Evolutionary conservation across 2,113 vertebrate species (phyloP).

Genomic region (Gymnarchus niloticus): DNA sequence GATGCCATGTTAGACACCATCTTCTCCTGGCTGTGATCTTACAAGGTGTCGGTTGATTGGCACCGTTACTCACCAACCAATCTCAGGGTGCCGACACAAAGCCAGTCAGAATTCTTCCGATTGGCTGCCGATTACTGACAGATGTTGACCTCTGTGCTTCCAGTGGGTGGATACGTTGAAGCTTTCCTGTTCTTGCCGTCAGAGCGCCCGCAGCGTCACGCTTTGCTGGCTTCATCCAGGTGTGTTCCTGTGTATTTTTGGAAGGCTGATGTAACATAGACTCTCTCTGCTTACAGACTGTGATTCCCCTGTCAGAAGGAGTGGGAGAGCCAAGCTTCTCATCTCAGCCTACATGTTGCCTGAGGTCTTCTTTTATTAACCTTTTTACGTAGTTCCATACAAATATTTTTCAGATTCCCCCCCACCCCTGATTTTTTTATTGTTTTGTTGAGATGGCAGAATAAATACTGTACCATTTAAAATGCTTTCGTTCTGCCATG

Average conservation of each 20-base stretch:
- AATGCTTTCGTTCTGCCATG: not conserved
- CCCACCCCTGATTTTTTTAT: not conserved
- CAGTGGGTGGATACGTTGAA: not conserved
- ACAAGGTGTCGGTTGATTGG: not conserved
- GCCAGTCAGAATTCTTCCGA: not conserved
- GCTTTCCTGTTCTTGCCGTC: not conserved
- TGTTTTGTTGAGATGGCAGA: not conserved
- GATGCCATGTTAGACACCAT: not conserved
- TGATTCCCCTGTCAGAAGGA: not conserved
- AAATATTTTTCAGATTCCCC: not conserved
- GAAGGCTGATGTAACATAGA: not conserved
- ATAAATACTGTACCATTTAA: conserved; percentile 9
- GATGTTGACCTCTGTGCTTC: not conserved
- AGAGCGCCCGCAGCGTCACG: not conserved
- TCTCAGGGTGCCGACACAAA: not conserved
- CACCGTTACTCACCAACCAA: not conserved
- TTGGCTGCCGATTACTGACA: not conserved
- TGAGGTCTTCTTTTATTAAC: not conserved
- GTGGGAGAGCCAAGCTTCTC: not conserved
- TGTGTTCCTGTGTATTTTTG: not conserved
- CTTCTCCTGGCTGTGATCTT: not conserved
- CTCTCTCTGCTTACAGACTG: not conserved
- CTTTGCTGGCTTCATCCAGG: not conserved
- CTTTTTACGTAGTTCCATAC: not conserved
- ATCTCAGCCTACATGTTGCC: not conserved